Evolutionary conservation across 2,113 vertebrate species (phyloP).

Genomic region (Raja brachyura): DNA sequence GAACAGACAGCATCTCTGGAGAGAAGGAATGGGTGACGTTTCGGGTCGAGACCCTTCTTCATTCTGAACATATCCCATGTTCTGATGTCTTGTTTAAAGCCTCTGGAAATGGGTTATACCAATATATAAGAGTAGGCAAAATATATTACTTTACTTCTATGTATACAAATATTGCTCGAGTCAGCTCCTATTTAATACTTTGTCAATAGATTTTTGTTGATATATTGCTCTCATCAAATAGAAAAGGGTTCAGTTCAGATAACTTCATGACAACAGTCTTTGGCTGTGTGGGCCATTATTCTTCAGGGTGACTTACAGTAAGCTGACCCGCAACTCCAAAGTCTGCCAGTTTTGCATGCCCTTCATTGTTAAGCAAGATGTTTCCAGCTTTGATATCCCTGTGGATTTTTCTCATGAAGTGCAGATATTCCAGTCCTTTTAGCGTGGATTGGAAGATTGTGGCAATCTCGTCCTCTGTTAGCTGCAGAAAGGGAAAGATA

Average conservation of each 20-base stretch:
- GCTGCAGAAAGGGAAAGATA: slow-evolving; percentile 52
- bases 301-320: slow-evolving; percentile 64
- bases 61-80: too few relatives aligned
- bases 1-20: too few relatives aligned
- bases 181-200: background rate
- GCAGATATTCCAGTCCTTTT: slow-evolving; percentile 87
- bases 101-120: too few relatives aligned
- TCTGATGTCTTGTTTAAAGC: background rate
- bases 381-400: slow-evolving; percentile 94
- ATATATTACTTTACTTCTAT: background rate
- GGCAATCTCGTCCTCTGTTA: slow-evolving; percentile 84
- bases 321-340: slow-evolving; percentile 93
- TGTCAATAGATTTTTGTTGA: background rate
- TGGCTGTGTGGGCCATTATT: background rate
- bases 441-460: slow-evolving; percentile 80
- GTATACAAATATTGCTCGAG: background rate
- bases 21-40: too few relatives aligned
- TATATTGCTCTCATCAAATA: background rate
- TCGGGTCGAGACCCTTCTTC: too few relatives aligned
- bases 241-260: background rate
- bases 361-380: slow-evolving; percentile 85
- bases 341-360: slow-evolving; percentile 89
- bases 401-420: slow-evolving; percentile 98
- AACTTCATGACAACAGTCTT: background rate
- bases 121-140: background rate